Base-by-base conservation (phyloP, 2,113 vertebrate genomes). In the Romanogobio albipinnatus region DNA sequence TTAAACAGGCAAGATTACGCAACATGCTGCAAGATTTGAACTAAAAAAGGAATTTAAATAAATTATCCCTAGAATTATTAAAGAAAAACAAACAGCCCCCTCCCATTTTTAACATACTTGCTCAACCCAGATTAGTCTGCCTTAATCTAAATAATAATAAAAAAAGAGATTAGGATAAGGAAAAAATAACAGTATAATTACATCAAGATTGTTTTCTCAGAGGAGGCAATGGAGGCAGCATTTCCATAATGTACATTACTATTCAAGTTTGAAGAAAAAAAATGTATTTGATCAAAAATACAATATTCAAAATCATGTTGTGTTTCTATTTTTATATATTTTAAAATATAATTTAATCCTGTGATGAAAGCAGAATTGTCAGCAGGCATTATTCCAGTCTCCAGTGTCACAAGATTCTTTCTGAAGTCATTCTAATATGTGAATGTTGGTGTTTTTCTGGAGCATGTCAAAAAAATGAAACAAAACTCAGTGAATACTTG, bases 41-140 rank as follows among this genome's bases (percentile, higher is more conserved):
- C 15, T 24, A 45, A 24, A 82, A 83, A 68, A 74, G 47, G 7
- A 39, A 56, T 33, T 45, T 6, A 86, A 62, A 86, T 64, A 24
- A 24, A 61, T 47, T 74, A 24, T 13, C 13, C 49, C 71, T 74
- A 74, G 47, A 74, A 74, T 70, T 1, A 43, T n/a, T 71, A 43
- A 75, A 51, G 24, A 75, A 75, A 75, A 17, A 26, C 45, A 75
- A 75, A 75, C n/a, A 71, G 9, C 22, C 4, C 4, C 4, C 4
- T 9, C 7, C 4, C 1, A 4, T 9, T 10, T 71, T 71, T 43
- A 43, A 22, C n/a, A 49, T 26, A 49, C 71, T 74, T 15, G 13
- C 71, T 74, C 43, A 49, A 24, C 43, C 70, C 43, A 74, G 70
- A 49, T 74, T 47, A 74, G n/a, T 74, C 43, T 74, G 11, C n/a